Conservation (phyloP, 2,888 invertebrate species). For the Erebia aethiops region DNA sequence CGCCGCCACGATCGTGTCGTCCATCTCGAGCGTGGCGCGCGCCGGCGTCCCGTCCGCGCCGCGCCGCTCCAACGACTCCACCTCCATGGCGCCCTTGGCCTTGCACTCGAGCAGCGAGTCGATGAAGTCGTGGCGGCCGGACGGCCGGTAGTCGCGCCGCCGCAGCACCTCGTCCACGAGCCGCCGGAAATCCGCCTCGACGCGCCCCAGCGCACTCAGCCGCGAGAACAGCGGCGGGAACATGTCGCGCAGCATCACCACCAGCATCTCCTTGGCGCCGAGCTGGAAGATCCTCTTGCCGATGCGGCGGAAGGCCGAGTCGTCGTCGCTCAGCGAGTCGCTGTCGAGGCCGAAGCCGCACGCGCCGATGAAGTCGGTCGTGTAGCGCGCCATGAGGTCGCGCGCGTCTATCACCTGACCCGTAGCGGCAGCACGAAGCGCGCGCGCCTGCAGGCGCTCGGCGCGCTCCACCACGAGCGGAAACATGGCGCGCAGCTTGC, state of each 20-base stretch:
- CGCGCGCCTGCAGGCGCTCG: slow-evolving; percentile 52
- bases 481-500: slow-evolving; percentile 64
- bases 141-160: slow-evolving; percentile 56
- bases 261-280: slow-evolving; percentile 44
- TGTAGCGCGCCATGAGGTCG: slow-evolving; percentile 67
- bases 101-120: slow-evolving; percentile 47
- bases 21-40: slow-evolving; percentile 36
- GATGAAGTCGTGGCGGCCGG: slow-evolving; percentile 51
- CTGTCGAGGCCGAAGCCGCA: slow-evolving; percentile 64
- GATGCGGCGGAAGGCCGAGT: slow-evolving; percentile 58
- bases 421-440: slow-evolving; percentile 43
- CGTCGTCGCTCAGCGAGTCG: slow-evolving; percentile 57
- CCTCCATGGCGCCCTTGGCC: slow-evolving; percentile 44
- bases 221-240: slow-evolving; percentile 55
- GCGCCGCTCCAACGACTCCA: slow-evolving; percentile 44
- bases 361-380: slow-evolving; percentile 67
- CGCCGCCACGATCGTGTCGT: slow-evolving; percentile 41
- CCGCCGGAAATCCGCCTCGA: slow-evolving; percentile 54
- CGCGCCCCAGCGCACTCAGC: slow-evolving; percentile 49
- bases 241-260: slow-evolving; percentile 49
- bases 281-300: slow-evolving; percentile 54
- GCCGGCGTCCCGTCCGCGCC: slow-evolving; percentile 41
- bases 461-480: slow-evolving; percentile 62
- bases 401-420: slow-evolving; percentile 54
- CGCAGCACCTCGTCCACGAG: slow-evolving; percentile 57